phyloP scores from a whole-genome alignment of 2,797 vertebrate genomes.

The Aplochiton taeniatus region DNA sequence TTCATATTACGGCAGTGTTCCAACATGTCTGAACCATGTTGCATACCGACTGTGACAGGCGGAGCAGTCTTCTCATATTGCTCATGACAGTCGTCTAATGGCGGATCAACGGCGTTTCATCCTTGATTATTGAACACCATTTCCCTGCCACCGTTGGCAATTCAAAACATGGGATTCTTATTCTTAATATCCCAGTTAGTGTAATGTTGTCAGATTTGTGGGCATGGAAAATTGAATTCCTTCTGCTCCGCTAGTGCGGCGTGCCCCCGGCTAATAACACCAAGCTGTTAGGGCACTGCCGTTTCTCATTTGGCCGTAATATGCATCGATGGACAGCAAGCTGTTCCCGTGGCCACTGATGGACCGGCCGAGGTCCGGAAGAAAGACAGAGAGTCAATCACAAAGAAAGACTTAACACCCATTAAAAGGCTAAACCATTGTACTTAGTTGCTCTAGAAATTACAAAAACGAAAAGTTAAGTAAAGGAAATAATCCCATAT shows the following conservation, averaged over 20 bases:
- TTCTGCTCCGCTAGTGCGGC: constrained; percentile 31
- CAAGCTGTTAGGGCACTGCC: constrained; percentile 47
- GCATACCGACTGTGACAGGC: no score
- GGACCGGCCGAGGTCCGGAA: no score
- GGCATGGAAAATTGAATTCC: constrained; percentile 17
- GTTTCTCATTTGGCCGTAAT: constrained; percentile 40
- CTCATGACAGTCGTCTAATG: no score
- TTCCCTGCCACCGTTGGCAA: not conserved
- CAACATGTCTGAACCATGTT: no score
- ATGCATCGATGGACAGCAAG: constrained; percentile 50
- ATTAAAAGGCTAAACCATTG: not conserved
- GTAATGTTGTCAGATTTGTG: constrained; percentile 15
- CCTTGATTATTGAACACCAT: not conserved
- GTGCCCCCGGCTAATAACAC: constrained; percentile 40
- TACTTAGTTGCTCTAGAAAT: no score
- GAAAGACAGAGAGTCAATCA: not conserved
- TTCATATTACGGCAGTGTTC: no score
- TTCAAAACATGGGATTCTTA: not conserved
- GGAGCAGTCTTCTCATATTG: no score
- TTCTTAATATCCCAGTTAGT: constrained; percentile 12
- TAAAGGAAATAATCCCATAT: no score
- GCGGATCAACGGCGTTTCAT: no score
- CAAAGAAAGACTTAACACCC: not conserved
- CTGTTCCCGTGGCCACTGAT: constrained; percentile 45
- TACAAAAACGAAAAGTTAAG: no score